phyloP scores from a whole-genome alignment of 2,113 vertebrate genomes.

The Muntiacus reevesi region DNA sequence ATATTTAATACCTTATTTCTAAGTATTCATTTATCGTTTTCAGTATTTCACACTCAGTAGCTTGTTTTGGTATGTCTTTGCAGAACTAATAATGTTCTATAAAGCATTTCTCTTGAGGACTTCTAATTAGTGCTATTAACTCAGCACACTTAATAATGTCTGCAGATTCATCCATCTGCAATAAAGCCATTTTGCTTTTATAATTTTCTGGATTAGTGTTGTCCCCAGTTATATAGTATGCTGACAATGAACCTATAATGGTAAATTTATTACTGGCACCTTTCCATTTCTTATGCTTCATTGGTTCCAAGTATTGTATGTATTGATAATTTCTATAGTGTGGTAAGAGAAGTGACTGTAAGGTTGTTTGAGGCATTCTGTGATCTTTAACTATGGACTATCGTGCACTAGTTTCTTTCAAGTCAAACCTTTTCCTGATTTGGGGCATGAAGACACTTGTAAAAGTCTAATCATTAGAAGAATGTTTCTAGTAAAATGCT shows the following conservation, averaged over 20 bases:
- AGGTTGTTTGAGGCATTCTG: not conserved
- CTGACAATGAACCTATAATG: not conserved
- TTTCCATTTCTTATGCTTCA: not conserved
- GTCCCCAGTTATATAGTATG: not conserved
- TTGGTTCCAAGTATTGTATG: not conserved
- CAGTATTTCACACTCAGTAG: not conserved
- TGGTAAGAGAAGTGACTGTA: not conserved
- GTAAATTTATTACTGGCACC: not conserved
- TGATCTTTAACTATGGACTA: not conserved
- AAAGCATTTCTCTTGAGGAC: conserved; percentile 20
- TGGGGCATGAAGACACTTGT: not conserved
- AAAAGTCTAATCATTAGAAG: not conserved
- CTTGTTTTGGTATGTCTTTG: conserved; percentile 37
- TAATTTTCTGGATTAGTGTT: not conserved
- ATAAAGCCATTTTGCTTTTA: not conserved
- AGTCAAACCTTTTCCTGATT: not conserved
- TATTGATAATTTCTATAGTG: not conserved
- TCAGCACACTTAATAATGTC: not conserved
- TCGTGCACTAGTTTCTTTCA: not conserved
- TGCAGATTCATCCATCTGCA: not conserved
- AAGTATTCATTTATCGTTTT: not conserved
- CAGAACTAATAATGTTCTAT: not conserved
- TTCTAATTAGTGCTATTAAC: conserved; percentile 27
- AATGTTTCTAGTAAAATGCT: not conserved
- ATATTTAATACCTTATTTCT: not conserved